A percentile compares a stretch with the other conserved stretches of the same genome.
Conservation (phyloP, 2,113 vertebrate genomes). For the Megaleporinus macrocephalus region DNA sequence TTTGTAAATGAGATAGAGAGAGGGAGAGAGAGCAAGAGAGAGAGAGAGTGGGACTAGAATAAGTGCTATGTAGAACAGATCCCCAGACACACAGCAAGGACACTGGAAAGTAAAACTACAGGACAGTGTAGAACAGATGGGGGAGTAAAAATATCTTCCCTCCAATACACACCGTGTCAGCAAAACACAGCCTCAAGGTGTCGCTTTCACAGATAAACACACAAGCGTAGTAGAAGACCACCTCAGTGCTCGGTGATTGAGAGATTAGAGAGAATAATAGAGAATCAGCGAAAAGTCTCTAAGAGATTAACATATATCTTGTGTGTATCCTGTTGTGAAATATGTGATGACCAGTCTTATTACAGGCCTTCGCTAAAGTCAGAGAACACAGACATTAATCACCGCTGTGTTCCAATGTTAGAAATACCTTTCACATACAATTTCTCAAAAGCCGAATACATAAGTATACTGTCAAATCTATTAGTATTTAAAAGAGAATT, state of each 20-base stretch:
- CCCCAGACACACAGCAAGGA: conserved; percentile 72
- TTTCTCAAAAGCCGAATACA: too few species aligned
- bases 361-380: too few species aligned
- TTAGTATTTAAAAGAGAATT: too few species aligned
- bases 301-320: not conserved
- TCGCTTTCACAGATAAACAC: conserved; percentile 27
- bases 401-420: too few species aligned
- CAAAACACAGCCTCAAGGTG: conserved; percentile 57
- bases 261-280: not conserved
- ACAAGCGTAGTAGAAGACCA: conserved; percentile 11
- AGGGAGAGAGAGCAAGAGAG: conserved; percentile 46
- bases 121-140: conserved; percentile 69
- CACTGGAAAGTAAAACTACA: conserved; percentile 69
- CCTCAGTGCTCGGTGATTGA: not conserved
- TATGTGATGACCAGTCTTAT: not conserved
- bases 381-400: too few species aligned
- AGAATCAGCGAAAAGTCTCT: not conserved
- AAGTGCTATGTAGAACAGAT: conserved; percentile 71
- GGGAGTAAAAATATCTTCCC: conserved; percentile 65
- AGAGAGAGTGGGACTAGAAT: conserved; percentile 34
- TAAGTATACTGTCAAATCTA: too few species aligned
- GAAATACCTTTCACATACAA: too few species aligned
- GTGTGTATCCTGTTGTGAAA: not conserved
- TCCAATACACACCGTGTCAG: conserved; percentile 57
- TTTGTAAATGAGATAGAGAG: conserved; percentile 52